Conservation (phyloP, 1,140 invertebrate species). For the Sinonovacula constricta region DNA sequence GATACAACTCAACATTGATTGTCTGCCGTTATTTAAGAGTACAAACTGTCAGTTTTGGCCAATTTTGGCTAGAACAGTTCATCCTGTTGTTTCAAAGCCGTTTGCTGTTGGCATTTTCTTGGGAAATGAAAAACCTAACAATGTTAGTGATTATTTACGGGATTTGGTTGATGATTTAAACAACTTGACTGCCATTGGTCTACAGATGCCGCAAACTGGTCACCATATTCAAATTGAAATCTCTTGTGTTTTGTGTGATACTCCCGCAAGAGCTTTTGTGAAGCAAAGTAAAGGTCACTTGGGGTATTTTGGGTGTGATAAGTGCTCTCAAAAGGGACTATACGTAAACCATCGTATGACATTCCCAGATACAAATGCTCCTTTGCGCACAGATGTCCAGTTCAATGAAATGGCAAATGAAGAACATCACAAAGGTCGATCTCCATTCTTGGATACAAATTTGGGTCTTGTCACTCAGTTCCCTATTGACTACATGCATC, state of each 20-base stretch:
- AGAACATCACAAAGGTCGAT: conserved; percentile 69
- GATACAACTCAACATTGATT: conserved; percentile 54
- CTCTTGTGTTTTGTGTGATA: conserved; percentile 71
- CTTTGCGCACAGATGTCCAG: conserved; percentile 54
- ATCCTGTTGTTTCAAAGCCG: conserved; percentile 13
- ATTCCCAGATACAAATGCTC: conserved; percentile 53
- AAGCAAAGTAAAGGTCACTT: conserved; percentile 69
- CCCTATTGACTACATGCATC: conserved; percentile 78
- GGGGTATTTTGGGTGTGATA: conserved; percentile 55
- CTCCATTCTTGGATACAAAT: conserved; percentile 59
- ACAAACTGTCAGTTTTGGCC: conserved; percentile 52
- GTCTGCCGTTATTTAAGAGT: conserved; percentile 51
- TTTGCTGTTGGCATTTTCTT: conserved; percentile 43
- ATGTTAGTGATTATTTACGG: conserved; percentile 31
- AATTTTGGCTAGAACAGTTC: conserved; percentile 30
- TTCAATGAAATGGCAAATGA: conserved; percentile 63
- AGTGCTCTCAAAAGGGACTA: conserved; percentile 40
- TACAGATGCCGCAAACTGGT: conserved; percentile 8
- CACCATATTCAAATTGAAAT: conserved; percentile 52
- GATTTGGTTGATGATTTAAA: conserved; percentile 47
- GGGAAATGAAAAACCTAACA: conserved; percentile 40
- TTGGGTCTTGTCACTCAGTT: conserved; percentile 73
- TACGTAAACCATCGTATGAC: conserved; percentile 52
- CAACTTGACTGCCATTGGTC: conserved; percentile 2
- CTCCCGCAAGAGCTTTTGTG: conserved; percentile 77